Evolutionary conservation across 2,113 vertebrate genomes (phyloP).

Genomic region (Caranx ignobilis): DNA sequence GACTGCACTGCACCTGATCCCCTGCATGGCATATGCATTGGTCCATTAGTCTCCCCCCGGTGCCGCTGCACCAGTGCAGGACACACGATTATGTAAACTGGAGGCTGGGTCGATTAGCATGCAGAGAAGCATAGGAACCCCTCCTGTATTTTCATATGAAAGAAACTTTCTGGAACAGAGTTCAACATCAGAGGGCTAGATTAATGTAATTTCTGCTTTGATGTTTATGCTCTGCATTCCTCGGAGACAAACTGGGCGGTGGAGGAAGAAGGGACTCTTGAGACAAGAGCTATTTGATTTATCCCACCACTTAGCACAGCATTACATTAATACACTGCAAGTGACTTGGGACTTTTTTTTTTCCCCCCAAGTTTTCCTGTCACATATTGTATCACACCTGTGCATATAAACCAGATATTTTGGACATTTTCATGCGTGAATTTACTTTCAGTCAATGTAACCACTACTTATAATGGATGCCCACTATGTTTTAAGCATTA

Average conservation of each 20-base stretch:
- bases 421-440: neutral
- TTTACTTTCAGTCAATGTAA: neutral
- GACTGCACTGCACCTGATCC: slow-evolving; percentile 74
- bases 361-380: neutral
- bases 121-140: slow-evolving; percentile 38
- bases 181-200: slow-evolving; percentile 71
- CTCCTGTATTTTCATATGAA: slow-evolving; percentile 63
- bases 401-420: neutral
- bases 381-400: slow-evolving; percentile 1
- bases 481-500: neutral
- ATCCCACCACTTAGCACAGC: slow-evolving; percentile 51
- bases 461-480: neutral
- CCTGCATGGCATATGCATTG: slow-evolving; percentile 60
- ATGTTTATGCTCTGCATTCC: slow-evolving; percentile 70
- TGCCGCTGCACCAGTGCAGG: slow-evolving; percentile 53
- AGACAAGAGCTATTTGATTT: slow-evolving; percentile 57
- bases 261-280: slow-evolving; percentile 48
- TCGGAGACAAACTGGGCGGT: slow-evolving; percentile 62
- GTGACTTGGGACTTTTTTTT: slow-evolving; percentile 16
- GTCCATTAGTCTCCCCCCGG: slow-evolving; percentile 65
- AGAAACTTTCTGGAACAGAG: slow-evolving; percentile 68
- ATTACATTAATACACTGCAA: slow-evolving; percentile 46
- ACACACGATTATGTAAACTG: slow-evolving; percentile 69
- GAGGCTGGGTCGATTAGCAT: slow-evolving; percentile 57
- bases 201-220: slow-evolving; percentile 73